phyloP scores from a whole-genome alignment of 1,140 invertebrate species.

The Apis cerana region DNA sequence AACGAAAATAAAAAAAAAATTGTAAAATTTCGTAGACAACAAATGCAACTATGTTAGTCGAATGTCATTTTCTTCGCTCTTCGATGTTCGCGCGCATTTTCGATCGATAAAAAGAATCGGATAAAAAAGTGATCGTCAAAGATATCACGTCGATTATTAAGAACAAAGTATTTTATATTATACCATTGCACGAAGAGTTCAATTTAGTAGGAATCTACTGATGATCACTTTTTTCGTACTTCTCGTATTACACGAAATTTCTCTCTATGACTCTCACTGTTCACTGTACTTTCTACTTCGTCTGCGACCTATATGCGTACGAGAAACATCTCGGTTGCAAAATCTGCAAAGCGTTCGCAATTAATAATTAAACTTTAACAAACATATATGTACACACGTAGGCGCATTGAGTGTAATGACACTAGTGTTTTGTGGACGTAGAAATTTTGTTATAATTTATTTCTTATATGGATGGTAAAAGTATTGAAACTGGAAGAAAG shows the following conservation, averaged over 20 bases:
- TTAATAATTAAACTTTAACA: conserved; percentile 31
- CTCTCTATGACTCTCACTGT: conserved; percentile 51
- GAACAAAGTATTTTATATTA: neutral
- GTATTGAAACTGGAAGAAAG: too few relatives aligned
- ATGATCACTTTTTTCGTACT: conserved; percentile 51
- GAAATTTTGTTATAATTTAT: neutral
- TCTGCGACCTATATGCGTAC: conserved; percentile 34
- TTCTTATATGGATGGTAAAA: neutral
- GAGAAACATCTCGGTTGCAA: conserved; percentile 6
- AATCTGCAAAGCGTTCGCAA: conserved; percentile 27
- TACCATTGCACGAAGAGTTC: neutral
- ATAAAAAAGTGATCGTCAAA: conserved; percentile 19
- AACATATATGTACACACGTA: neutral
- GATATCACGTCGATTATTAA: neutral
- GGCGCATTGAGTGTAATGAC: neutral
- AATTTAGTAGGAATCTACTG: conserved; percentile 36
- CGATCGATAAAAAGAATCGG: conserved; percentile 5
- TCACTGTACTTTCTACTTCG: conserved; percentile 59
- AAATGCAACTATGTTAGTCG: neutral
- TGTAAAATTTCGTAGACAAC: conserved; percentile 3
- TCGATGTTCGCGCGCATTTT: conserved; percentile 33
- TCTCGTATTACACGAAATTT: conserved; percentile 39
- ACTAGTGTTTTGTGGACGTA: neutral
- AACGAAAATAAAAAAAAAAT: neutral
- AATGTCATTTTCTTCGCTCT: conserved; percentile 4